phyloP scores from a whole-genome alignment of 2,113 vertebrate species.

The Taxidea taxus region DNA sequence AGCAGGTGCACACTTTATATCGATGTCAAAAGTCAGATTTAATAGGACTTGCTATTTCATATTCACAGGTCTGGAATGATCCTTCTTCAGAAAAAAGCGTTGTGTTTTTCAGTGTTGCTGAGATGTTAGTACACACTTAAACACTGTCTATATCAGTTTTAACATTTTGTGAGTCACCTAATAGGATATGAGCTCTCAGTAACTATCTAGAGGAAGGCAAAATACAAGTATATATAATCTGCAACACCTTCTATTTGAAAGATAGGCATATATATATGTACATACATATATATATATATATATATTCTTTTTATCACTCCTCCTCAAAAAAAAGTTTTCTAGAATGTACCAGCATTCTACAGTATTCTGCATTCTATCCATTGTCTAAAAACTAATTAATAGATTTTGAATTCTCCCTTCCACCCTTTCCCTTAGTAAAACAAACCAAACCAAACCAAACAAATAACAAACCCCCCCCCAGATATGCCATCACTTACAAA shows the following conservation, averaged over 20 bases:
- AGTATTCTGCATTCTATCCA: neutral
- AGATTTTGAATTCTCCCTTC: neutral
- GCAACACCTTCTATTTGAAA: neutral
- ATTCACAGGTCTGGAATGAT: neutral
- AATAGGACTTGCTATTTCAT: neutral
- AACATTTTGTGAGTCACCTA: neutral
- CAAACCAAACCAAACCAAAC: neutral
- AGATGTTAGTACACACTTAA: slow-evolving; percentile 15
- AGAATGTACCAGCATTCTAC: neutral
- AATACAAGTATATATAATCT: neutral
- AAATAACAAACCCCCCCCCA: neutral
- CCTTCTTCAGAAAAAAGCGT: neutral
- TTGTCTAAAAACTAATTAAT: neutral
- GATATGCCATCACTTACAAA: neutral
- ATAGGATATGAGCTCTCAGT: neutral
- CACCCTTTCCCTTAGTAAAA: neutral
- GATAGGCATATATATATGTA: neutral
- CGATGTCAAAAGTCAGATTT: slow-evolving; percentile 24
- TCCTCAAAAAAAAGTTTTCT: neutral
- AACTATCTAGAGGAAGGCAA: neutral
- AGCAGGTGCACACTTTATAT: neutral
- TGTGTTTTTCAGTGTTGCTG: neutral
- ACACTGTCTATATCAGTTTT: neutral
- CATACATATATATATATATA: too few relatives aligned
- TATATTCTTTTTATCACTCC: neutral